Percentiles rank a stretch among this genome's conserved stretches.
Evolutionary conservation across 2,888 invertebrate genomes (phyloP).

Genomic region (Leptopilina drosophilae): DNA sequence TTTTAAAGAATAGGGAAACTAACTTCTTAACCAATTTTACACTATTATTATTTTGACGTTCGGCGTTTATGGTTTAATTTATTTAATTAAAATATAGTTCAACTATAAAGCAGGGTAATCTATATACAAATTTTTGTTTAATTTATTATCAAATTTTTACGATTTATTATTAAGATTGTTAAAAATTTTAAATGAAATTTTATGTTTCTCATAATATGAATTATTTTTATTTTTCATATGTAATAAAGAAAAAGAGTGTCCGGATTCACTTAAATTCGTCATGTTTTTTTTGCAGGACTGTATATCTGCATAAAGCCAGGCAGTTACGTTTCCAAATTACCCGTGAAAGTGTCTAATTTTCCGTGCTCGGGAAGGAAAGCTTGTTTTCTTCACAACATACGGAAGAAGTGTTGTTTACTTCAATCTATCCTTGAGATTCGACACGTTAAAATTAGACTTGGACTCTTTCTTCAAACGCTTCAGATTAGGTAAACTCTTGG

Average conservation of each 20-base stretch:
- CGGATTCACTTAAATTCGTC: conserved; percentile 20
- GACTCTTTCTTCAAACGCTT: conserved; percentile 40
- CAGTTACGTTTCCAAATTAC: conserved; percentile 26
- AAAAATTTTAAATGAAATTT: too few relatives aligned
- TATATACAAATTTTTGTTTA: too few relatives aligned
- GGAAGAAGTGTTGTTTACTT: conserved; percentile 33
- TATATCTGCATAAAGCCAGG: conserved; percentile 28
- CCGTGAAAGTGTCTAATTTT: conserved; percentile 31
- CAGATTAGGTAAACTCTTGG: conserved; percentile 33
- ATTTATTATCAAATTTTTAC: too few relatives aligned
- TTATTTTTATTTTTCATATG: background rate
- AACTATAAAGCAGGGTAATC: too few relatives aligned
- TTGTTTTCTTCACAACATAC: conserved; percentile 31
- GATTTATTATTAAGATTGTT: too few relatives aligned
- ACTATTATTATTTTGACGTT: too few relatives aligned
- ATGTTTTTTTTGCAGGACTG: conserved; percentile 37
- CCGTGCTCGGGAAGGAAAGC: conserved; percentile 22
- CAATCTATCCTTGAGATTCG: conserved; percentile 22
- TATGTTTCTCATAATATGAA: background rate
- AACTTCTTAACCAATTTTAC: too few relatives aligned
- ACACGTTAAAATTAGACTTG: conserved; percentile 31
- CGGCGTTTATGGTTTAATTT: too few relatives aligned
- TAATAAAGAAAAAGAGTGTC: background rate
- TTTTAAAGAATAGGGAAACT: too few relatives aligned
- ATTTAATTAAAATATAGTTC: too few relatives aligned